phyloP scores from a whole-genome alignment of 2,888 invertebrate genomes.

The Alviniconcha strummeri region DNA sequence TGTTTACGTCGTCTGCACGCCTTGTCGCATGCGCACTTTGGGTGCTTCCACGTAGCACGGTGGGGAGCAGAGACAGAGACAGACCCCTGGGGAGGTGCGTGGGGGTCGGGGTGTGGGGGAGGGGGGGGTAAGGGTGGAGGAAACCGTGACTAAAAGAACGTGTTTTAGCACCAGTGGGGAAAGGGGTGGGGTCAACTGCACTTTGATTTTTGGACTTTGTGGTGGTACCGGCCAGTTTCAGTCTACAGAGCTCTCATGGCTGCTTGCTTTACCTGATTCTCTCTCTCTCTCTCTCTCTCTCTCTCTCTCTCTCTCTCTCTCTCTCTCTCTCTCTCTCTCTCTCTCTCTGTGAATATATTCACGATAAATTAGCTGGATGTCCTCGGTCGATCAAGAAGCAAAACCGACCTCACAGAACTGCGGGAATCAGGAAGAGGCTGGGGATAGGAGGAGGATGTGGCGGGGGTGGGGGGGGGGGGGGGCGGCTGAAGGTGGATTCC shows the following conservation, averaged over 20 bases:
- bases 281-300: not conserved
- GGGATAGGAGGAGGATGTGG: not conserved
- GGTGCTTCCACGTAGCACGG: not conserved
- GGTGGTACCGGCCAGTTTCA: not conserved
- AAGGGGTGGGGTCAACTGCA: not conserved
- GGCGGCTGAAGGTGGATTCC: not conserved
- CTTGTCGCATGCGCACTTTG: constrained; percentile 21
- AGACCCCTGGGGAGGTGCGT: not conserved
- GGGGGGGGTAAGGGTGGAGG: not conserved
- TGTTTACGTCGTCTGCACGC: constrained; percentile 11
- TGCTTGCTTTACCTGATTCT: not conserved
- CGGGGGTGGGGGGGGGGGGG: not conserved
- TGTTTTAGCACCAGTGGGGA: not conserved
- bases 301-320: not conserved
- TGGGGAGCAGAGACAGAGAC: not conserved
- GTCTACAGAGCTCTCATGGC: not conserved
- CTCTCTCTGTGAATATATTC: not conserved
- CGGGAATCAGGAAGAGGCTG: not conserved
- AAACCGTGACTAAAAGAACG: not conserved
- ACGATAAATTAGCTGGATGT: not conserved
- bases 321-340: constrained; percentile 11
- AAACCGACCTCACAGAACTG: not conserved
- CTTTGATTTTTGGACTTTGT: not conserved
- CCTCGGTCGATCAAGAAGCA: not conserved
- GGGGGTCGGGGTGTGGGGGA: not conserved